Percentiles rank a stretch among this genome's conserved stretches.
These are phyloP conservation scores for Latrodectus hesperus DNA, from an alignment of 2,888 invertebrate species.

Conservation along the genomic window DNA sequence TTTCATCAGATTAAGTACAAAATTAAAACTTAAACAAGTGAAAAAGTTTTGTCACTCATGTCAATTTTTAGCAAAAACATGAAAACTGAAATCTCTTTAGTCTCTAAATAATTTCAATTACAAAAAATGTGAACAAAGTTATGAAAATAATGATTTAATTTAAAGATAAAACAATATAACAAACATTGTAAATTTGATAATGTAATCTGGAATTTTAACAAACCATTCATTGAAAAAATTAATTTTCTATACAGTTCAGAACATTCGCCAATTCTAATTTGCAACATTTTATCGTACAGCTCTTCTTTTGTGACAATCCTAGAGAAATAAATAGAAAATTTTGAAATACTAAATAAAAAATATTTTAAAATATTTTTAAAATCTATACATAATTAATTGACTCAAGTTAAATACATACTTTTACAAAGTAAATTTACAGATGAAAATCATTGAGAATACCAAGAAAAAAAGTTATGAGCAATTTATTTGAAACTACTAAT, in stretches of 20 bases:
- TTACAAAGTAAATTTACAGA: too few relatives aligned
- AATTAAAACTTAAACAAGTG: too few relatives aligned
- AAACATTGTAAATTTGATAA: neutral
- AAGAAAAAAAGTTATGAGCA: too few relatives aligned
- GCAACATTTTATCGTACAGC: slow-evolving; percentile 81
- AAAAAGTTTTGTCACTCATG: neutral
- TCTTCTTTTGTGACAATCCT: slow-evolving; percentile 74
- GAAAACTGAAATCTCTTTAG: neutral
- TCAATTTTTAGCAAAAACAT: neutral
- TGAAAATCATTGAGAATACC: too few relatives aligned
- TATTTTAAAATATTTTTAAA: too few relatives aligned
- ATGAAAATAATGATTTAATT: neutral
- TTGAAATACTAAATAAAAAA: too few relatives aligned
- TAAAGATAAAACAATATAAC: neutral
- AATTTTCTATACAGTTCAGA: slow-evolving; percentile 81
- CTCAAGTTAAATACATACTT: too few relatives aligned
- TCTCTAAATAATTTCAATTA: neutral
- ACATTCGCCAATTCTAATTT: slow-evolving; percentile 79
- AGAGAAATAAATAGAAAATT: too few relatives aligned
- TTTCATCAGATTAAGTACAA: too few relatives aligned
- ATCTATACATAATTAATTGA: too few relatives aligned
- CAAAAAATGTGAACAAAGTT: neutral
- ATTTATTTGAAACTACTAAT: too few relatives aligned
- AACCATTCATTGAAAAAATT: slow-evolving; percentile 82
- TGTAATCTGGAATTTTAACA: neutral